phyloP scores from a whole-genome alignment of 1,140 invertebrate species.

The Thrips palmi region DNA sequence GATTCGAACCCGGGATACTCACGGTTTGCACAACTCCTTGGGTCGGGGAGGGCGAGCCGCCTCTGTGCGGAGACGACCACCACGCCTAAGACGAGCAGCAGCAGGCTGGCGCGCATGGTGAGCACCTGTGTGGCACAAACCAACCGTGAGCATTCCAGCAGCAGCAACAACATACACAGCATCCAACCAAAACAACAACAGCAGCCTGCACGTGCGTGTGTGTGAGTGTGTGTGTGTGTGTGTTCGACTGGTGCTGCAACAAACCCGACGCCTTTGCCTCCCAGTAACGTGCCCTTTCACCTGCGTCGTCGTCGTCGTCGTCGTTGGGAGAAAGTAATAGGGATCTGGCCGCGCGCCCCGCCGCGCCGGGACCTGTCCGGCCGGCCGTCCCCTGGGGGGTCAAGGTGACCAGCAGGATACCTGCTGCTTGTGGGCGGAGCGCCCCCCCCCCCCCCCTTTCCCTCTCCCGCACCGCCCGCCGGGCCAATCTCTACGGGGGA shows the following conservation, averaged over 20 bases:
- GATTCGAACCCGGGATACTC: slow-evolving; percentile 33
- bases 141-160: slow-evolving; percentile 24
- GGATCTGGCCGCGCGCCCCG: neutral
- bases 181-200: neutral
- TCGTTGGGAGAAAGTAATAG: neutral
- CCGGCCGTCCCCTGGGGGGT: slow-evolving; percentile 2
- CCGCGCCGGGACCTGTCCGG: slow-evolving; percentile 1
- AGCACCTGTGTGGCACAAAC: too few species aligned
- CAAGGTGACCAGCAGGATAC: too few species aligned
- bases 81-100: slow-evolving; percentile 42
- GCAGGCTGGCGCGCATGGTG: too few species aligned
- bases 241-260: slow-evolving; percentile 4
- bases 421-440: too few species aligned
- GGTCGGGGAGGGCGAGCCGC: slow-evolving; percentile 67
- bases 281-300: too few species aligned
- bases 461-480: too few species aligned
- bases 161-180: neutral
- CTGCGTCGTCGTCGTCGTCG: too few species aligned
- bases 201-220: neutral
- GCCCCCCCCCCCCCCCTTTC: too few species aligned
- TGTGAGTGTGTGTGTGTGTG: slow-evolving; percentile 3
- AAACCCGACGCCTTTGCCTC: too few species aligned
- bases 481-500: too few species aligned
- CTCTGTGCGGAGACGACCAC: slow-evolving; percentile 55
- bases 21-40: slow-evolving; percentile 72